These are phyloP conservation scores for Bolinopsis microptera DNA, from an alignment of 37 sponge, comb jelly and placozoan genomes.

Conservation along the genomic window DNA sequence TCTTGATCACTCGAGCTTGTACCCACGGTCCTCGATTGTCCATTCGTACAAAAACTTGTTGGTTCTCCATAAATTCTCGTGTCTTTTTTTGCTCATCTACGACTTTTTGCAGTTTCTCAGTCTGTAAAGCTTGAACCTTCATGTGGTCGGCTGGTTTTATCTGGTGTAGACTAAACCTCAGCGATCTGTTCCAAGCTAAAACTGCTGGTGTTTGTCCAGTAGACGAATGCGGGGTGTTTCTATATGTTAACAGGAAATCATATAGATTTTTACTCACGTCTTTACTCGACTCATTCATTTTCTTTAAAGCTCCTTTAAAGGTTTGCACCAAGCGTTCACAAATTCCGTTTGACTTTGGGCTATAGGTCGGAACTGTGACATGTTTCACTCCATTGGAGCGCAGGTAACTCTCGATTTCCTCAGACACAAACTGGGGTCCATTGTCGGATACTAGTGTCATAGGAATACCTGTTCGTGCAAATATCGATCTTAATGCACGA, in stretches of 20 bases:
- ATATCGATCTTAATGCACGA: constrained; percentile 58
- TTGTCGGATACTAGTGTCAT: constrained; percentile 65
- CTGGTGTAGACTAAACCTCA: too few species aligned
- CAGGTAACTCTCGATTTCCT: not conserved
- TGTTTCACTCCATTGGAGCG: constrained; percentile 61
- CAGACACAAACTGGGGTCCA: constrained; percentile 70
- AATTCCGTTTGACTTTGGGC: constrained; percentile 68
- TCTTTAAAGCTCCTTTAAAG: not conserved
- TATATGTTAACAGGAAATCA: not conserved
- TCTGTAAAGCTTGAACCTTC: too few species aligned
- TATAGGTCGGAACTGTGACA: not conserved
- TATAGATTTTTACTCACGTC: not conserved
- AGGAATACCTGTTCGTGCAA: constrained; percentile 68
- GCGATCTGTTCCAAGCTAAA: too few species aligned
- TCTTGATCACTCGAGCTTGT: too few species aligned
- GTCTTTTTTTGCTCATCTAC: too few species aligned
- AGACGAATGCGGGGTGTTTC: not conserved
- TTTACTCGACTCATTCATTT: not conserved
- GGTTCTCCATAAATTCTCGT: too few species aligned
- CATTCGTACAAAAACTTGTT: too few species aligned
- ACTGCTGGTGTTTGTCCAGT: constrained; percentile 7
- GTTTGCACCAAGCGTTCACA: not conserved
- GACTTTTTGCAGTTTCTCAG: too few species aligned
- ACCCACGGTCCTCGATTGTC: too few species aligned
- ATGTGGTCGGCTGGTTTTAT: too few species aligned